Percentiles rank a stretch among this genome's conserved stretches.
phyloP scores from a whole-genome alignment of 2,797 vertebrate genomes.

The Vireo griseus region DNA sequence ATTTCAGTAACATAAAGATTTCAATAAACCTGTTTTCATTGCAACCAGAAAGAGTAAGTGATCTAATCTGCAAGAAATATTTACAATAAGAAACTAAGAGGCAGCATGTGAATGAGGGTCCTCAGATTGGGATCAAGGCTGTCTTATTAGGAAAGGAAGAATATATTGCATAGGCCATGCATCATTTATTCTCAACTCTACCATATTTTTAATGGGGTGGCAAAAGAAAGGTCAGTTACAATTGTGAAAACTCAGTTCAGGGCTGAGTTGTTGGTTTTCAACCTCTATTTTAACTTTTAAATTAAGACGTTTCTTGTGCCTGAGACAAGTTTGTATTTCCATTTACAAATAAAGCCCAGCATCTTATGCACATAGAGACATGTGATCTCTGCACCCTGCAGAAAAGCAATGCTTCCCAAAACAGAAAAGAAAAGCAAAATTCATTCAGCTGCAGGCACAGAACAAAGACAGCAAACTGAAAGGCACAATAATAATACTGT shows the following conservation, averaged over 20 bases:
- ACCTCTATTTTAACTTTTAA: background rate
- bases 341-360: background rate
- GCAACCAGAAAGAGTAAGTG: background rate
- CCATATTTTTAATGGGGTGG: background rate
- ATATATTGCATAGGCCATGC: background rate
- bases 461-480: slow-evolving; percentile 47
- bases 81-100: background rate
- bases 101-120: background rate
- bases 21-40: background rate
- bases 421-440: slow-evolving; percentile 57
- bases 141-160: background rate
- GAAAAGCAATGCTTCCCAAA: slow-evolving; percentile 28
- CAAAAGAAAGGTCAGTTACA: background rate
- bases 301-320: background rate
- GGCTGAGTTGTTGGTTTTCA: background rate
- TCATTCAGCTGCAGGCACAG: slow-evolving; percentile 33
- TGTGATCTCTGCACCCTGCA: slow-evolving; percentile 39
- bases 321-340: background rate
- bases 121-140: background rate
- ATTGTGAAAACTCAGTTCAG: background rate
- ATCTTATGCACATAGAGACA: background rate
- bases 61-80: background rate
- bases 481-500: slow-evolving; percentile 59
- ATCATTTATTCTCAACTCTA: background rate
- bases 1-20: background rate